phyloP scores from a whole-genome alignment of 2,797 vertebrate species.

The Paramormyrops hopkinsi region DNA sequence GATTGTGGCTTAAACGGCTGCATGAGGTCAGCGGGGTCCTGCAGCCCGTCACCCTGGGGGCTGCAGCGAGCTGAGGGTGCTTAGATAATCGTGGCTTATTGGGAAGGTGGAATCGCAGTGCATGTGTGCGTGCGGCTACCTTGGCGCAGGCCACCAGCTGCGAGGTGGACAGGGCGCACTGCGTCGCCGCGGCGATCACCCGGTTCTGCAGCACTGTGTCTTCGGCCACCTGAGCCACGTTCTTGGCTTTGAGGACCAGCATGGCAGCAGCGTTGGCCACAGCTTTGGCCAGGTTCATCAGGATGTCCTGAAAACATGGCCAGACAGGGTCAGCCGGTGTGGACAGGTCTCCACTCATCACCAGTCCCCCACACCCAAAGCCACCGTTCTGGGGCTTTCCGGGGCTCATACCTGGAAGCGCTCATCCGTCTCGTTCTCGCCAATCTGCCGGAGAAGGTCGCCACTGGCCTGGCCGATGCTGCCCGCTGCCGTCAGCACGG shows the following conservation, averaged over 20 bases:
- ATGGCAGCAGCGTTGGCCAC: conserved; percentile 97
- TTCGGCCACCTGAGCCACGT: conserved; percentile 92
- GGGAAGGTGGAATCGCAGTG: neutral
- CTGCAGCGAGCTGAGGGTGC: neutral
- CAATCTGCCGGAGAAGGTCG: conserved; percentile 90
- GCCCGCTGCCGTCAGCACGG: conserved; percentile 91
- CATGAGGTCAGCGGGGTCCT: neutral
- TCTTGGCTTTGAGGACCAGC: conserved; percentile 96
- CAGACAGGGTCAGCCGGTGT: conserved; percentile 20
- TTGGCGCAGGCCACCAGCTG: conserved; percentile 98
- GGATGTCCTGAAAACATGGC: conserved; percentile 73
- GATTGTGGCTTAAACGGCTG: neutral
- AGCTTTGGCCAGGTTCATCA: conserved; percentile 98
- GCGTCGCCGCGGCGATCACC: conserved; percentile 93
- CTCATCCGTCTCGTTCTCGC: conserved; percentile 94
- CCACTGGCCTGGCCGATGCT: conserved; percentile 97
- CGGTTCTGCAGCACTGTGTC: conserved; percentile 90
- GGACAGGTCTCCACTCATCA: conserved; percentile 17
- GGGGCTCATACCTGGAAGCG: conserved; percentile 82
- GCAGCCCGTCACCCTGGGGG: neutral
- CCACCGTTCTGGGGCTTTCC: neutral
- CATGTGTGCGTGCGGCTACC: conserved; percentile 54
- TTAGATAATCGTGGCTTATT: neutral
- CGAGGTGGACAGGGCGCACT: conserved; percentile 94
- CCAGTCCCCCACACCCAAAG: neutral